Conservation (phyloP, 2,113 vertebrate species). For the Gymnogyps californianus region DNA sequence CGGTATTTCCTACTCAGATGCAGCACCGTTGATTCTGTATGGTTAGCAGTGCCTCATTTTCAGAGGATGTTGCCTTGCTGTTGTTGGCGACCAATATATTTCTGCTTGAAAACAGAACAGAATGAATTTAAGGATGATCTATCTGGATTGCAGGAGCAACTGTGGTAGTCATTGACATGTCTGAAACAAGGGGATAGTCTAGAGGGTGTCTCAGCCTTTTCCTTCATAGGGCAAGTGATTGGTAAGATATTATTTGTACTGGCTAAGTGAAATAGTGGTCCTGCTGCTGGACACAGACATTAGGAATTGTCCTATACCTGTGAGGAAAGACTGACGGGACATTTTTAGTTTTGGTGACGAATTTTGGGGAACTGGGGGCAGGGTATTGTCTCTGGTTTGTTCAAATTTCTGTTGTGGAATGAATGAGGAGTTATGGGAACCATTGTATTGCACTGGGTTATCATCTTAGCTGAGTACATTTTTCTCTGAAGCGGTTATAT, state of each 20-base stretch:
- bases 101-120: neutral
- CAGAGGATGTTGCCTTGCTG: neutral
- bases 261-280: neutral
- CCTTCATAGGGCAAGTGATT: neutral
- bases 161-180: neutral
- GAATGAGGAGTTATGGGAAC: neutral
- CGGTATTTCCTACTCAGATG: neutral
- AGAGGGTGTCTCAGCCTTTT: neutral
- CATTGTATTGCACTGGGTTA: neutral
- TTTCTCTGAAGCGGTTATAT: neutral
- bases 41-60: neutral
- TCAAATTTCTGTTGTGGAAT: neutral
- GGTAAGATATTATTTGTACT: neutral
- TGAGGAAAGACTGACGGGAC: neutral
- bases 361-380: neutral
- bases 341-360: neutral
- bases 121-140: neutral
- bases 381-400: neutral
- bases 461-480: neutral
- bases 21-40: neutral
- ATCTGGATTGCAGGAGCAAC: neutral
- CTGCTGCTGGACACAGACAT: neutral
- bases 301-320: neutral
- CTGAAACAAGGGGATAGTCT: neutral
- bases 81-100: neutral